phyloP scores from a whole-genome alignment of 2,113 vertebrate species.

The Poeciliopsis prolifica region DNA sequence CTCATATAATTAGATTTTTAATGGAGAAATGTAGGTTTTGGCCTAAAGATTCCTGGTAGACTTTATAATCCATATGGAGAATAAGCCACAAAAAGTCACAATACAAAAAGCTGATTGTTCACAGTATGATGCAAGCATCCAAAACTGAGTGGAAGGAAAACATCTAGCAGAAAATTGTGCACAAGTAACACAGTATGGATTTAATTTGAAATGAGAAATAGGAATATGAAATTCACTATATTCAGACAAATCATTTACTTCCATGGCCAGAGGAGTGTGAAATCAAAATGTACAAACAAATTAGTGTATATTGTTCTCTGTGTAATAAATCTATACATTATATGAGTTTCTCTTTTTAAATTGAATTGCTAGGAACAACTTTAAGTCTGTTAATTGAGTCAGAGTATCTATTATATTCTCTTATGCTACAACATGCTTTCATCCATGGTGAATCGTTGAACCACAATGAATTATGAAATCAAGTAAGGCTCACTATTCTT shows the following conservation, averaged over 20 bases:
- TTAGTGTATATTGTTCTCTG: background rate
- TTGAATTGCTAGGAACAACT: background rate
- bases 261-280: background rate
- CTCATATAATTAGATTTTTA: too few relatives aligned
- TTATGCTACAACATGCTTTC: constrained; percentile 9
- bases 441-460: constrained; percentile 11
- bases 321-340: background rate
- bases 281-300: background rate
- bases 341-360: constrained; percentile 1
- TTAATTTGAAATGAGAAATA: background rate
- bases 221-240: background rate
- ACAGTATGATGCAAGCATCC: background rate
- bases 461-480: constrained; percentile 27
- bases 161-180: too few relatives aligned
- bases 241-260: background rate
- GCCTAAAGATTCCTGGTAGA: too few relatives aligned
- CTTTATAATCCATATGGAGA: background rate
- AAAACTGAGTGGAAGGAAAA: background rate
- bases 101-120: background rate
- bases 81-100: background rate
- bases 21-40: too few relatives aligned
- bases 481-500: too few relatives aligned
- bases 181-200: too few relatives aligned
- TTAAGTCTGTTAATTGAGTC: background rate
- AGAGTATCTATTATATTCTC: background rate